Evolutionary conservation across 2,888 invertebrate species (phyloP), one percentile per base, ranked within the genome.

Genomic region (Tortricodes alternella): DNA sequence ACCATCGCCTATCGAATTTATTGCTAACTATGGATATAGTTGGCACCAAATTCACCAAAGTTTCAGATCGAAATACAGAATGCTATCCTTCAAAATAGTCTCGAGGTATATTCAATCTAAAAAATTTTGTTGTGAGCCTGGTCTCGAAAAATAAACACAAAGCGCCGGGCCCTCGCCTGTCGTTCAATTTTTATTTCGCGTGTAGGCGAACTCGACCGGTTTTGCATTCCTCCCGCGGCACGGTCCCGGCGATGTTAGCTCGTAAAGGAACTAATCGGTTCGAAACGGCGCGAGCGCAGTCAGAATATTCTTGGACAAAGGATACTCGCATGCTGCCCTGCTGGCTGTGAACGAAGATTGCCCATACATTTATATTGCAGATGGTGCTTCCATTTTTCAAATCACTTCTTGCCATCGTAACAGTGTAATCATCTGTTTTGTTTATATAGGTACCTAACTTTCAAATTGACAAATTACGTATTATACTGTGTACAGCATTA

Each of bases 151-250:
- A 49, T 37, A 37, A 55, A 55, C 41, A 37, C 37, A 43, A 49
- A 49, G 35, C 46, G 29, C 13, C 39, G 24, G 34, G 11, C 18
- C 23, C 16, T 18, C 23, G 46, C 24, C 39, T 35, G 35, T 27
- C 9, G 13, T 38, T 38, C 29, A 46, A 46, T 46, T 39, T 57
- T 51, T 51, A 48, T 56, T 56, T 29, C 37, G 29, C 37, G 37
- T 38, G 49, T 18, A 24, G 15, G 27, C 41, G 23, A 57, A 44
- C 21, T 2, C 23, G 39, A 57, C 57, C 57, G 57, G 57, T 57
- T 57, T 29, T 23, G 46, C 57, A 46, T 46, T 46, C 44, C 46
- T 51, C 34, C 38, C 11, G 44, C 34, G 34, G 24, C 11, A n/a
- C 9, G 34, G 27, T 11, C 23, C 13, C 7, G 18, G n/a, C 43